Conservation (phyloP, 1,140 invertebrate species). For the Zaprionus taronus region DNA sequence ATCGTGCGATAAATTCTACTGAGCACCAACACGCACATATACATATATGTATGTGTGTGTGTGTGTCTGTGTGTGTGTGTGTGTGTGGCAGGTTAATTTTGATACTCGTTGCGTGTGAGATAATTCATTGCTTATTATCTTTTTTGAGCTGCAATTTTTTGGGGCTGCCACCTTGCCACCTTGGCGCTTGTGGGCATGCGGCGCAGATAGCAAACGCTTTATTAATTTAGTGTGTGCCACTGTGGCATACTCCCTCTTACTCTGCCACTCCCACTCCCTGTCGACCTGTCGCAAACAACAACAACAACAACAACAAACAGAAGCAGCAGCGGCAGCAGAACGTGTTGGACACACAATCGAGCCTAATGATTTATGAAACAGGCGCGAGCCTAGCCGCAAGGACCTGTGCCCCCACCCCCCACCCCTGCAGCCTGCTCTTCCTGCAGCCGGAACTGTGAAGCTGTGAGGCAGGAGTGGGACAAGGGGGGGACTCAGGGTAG, state of each 20-base stretch:
- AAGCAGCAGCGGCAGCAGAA: constrained; percentile 31
- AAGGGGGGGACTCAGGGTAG: not conserved
- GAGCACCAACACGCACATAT: constrained; percentile 8
- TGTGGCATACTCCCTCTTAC: not conserved
- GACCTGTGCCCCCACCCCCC: constrained; percentile 33
- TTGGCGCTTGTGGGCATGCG: not conserved
- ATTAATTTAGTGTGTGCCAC: constrained; percentile 80
- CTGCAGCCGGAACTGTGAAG: not conserved
- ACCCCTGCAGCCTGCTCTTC: too few species aligned
- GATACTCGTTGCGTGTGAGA: constrained; percentile 81
- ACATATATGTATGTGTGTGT: too few species aligned
- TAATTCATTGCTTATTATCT: constrained; percentile 83
- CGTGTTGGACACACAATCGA: constrained; percentile 80
- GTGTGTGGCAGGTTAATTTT: constrained; percentile 67
- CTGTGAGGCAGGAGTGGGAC: not conserved
- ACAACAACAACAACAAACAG: not conserved
- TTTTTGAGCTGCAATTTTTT: constrained; percentile 69
- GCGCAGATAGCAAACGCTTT: constrained; percentile 77
- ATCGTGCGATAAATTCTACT: constrained; percentile 75
- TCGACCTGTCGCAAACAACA: constrained; percentile 8
- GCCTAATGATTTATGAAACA: constrained; percentile 81
- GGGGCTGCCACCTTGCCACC: not conserved
- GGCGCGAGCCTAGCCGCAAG: constrained; percentile 67
- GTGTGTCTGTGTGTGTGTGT: not conserved
- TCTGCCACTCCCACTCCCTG: not conserved